A percentile compares a stretch with the other conserved stretches of the same genome.
These are phyloP conservation scores for Calliopum simillimum DNA, from an alignment of 2,888 invertebrate genomes.

Conservation along the genomic window DNA sequence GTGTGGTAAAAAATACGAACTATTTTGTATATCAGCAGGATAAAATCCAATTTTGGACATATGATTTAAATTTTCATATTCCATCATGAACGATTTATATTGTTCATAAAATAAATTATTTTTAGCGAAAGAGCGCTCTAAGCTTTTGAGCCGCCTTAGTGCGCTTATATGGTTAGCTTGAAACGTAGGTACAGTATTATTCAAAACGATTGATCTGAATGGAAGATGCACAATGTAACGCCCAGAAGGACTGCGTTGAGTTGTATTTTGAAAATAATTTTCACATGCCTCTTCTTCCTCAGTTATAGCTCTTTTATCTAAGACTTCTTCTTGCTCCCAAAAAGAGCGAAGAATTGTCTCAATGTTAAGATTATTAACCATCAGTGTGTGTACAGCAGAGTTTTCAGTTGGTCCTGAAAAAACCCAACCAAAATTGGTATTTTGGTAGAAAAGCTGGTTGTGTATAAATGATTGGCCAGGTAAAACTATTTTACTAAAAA, in stretches of 20 bases:
- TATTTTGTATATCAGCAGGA: conserved; percentile 5
- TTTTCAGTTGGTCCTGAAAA: conserved; percentile 26
- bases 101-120: conserved; percentile 17
- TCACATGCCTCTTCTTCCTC: conserved; percentile 27
- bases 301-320: background rate
- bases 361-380: conserved; percentile 29
- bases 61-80: conserved; percentile 36
- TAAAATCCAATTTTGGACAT: conserved; percentile 33
- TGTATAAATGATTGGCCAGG: conserved; percentile 27
- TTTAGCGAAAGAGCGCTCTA: conserved; percentile 18
- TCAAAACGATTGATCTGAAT: conserved; percentile 16
- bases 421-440: conserved; percentile 37
- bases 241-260: conserved; percentile 13
- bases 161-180: conserved; percentile 18
- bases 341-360: conserved; percentile 16
- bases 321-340: conserved; percentile 31
- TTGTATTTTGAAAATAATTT: conserved; percentile 18
- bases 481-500: conserved; percentile 22
- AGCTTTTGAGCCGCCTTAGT: conserved; percentile 19
- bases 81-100: conserved; percentile 35
- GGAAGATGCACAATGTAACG: conserved; percentile 31
- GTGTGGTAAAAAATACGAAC: conserved; percentile 36
- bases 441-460: conserved; percentile 34
- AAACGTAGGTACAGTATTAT: conserved; percentile 3
- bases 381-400: background rate